Evolutionary conservation across 2,797 vertebrate species (phyloP).

Genomic region (Pangasius mekongensis): DNA sequence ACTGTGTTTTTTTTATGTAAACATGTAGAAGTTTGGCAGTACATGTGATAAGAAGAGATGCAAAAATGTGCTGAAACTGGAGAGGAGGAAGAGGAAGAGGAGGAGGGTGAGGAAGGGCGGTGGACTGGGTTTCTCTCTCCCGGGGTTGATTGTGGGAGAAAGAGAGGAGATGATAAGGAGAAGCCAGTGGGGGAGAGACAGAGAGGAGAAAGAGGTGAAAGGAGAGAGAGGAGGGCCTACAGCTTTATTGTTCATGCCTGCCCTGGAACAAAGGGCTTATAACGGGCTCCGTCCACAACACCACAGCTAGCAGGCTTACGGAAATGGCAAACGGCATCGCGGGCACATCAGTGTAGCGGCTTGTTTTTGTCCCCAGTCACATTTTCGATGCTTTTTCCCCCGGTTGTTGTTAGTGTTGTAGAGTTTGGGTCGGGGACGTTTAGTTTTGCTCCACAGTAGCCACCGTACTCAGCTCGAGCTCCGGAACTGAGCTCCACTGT

Average conservation of each 20-base stretch:
- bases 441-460: slow-evolving; percentile 37
- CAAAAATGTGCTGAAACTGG: slow-evolving; percentile 38
- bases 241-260: slow-evolving; percentile 64
- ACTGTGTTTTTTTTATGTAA: background rate
- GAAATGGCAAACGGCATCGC: slow-evolving; percentile 31
- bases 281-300: slow-evolving; percentile 47
- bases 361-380: background rate
- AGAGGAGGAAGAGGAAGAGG: slow-evolving; percentile 3
- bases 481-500: slow-evolving; percentile 34
- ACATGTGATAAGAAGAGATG: background rate
- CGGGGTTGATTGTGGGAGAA: slow-evolving; percentile 41
- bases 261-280: slow-evolving; percentile 62
- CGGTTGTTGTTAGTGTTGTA: background rate
- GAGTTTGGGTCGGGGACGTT: slow-evolving; percentile 32
- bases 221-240: slow-evolving; percentile 64
- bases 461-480: slow-evolving; percentile 24
- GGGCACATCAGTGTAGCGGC: background rate
- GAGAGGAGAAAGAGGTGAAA: slow-evolving; percentile 47
- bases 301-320: slow-evolving; percentile 19
- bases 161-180: slow-evolving; percentile 28
- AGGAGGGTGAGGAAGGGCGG: slow-evolving; percentile 34
- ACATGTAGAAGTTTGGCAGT: background rate
- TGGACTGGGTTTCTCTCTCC: slow-evolving; percentile 27
- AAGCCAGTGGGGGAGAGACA: slow-evolving; percentile 41
- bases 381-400: background rate